Evolutionary conservation across 2,888 invertebrate species (phyloP).

Genomic region (Amiota communis): DNA sequence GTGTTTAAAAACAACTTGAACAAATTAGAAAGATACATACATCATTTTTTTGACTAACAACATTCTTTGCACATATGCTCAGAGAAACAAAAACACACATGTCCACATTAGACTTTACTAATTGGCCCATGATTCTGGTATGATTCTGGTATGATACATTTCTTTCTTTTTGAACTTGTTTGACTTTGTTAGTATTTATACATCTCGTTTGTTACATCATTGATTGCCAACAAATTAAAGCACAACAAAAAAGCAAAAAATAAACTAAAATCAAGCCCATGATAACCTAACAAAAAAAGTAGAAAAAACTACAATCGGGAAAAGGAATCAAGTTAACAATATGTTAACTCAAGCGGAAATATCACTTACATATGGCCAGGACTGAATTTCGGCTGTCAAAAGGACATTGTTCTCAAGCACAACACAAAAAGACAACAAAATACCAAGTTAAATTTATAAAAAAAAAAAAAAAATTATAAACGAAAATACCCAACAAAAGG

Average conservation of each 20-base stretch:
- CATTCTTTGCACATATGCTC: too few species aligned
- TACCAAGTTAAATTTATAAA: neutral
- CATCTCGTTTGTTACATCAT: slow-evolving; percentile 2
- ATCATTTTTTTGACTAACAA: too few species aligned
- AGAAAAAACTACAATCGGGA: too few species aligned
- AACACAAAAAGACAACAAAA: neutral
- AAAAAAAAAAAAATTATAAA: slow-evolving; percentile 1
- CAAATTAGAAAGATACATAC: too few species aligned
- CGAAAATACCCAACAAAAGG: neutral
- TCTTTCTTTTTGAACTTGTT: too few species aligned
- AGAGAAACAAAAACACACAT: too few species aligned
- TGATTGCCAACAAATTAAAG: slow-evolving; percentile 17
- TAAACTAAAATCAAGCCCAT: neutral
- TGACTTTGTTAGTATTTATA: neutral
- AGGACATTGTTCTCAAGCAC: neutral
- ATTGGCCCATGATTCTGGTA: too few species aligned
- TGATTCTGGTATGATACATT: too few species aligned
- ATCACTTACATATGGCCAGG: slow-evolving; percentile 7
- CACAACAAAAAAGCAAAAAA: neutral
- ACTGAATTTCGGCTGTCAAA: neutral
- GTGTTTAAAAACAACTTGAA: too few species aligned
- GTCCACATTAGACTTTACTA: too few species aligned
- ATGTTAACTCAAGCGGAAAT: slow-evolving; percentile 23
- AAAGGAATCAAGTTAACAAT: slow-evolving; percentile 3
- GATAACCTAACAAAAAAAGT: neutral